Conservation (phyloP, 1,140 invertebrate species). For the Neodiprion pinetum region DNA sequence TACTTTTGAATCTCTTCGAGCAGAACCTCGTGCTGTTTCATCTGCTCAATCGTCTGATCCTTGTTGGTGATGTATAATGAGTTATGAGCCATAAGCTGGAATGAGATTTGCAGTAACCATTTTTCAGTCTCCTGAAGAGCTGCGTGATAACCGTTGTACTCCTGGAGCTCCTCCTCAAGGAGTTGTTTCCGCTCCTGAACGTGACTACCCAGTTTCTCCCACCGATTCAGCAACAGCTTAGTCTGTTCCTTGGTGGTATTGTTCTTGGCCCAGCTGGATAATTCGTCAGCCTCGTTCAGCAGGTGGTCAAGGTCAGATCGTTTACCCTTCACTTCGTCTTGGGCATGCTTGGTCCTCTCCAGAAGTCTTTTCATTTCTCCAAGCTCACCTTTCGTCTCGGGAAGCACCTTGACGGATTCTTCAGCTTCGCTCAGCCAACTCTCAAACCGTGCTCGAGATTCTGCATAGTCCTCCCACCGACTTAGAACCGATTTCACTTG, state of each 20-base stretch:
- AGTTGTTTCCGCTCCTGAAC: constrained; percentile 71
- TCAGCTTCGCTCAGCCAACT: constrained; percentile 76
- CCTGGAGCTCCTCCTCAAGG: constrained; percentile 80
- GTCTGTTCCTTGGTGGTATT: constrained; percentile 69
- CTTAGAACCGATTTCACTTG: constrained; percentile 78
- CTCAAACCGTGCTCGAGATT: constrained; percentile 72
- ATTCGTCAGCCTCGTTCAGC: constrained; percentile 73
- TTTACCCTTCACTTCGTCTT: constrained; percentile 77
- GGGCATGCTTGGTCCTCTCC: constrained; percentile 82
- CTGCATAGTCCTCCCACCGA: constrained; percentile 83
- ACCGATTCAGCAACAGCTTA: constrained; percentile 69
- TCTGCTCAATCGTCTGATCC: constrained; percentile 89
- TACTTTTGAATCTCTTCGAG: constrained; percentile 88
- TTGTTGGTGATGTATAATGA: constrained; percentile 90
- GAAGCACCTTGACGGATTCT: constrained; percentile 67
- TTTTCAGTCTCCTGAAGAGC: constrained; percentile 93
- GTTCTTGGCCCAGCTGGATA: constrained; percentile 74
- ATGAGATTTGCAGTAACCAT: constrained; percentile 93
- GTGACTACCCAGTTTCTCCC: constrained; percentile 67
- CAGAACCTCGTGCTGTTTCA: constrained; percentile 83
- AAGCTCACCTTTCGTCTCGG: constrained; percentile 80
- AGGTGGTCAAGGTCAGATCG: constrained; percentile 76
- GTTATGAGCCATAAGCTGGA: constrained; percentile 96
- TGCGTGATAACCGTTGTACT: constrained; percentile 87
- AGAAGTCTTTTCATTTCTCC: constrained; percentile 90